These are phyloP conservation scores for Amorpha juglandis DNA, from an alignment of 2,888 invertebrate genomes.

Conservation along the genomic window DNA sequence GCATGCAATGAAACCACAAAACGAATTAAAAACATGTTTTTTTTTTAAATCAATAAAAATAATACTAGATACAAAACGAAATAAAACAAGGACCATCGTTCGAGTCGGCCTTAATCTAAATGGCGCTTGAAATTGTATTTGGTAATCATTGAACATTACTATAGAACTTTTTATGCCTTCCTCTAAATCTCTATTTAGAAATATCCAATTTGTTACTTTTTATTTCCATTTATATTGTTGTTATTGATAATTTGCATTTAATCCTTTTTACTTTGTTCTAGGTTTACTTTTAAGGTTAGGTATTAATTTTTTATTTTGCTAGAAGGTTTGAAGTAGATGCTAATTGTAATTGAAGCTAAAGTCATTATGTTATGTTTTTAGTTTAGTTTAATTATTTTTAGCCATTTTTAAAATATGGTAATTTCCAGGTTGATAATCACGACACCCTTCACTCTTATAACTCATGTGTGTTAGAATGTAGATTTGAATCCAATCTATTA, in stretches of 20 bases:
- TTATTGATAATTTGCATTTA: constrained; percentile 15
- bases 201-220: too few species aligned
- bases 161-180: too few species aligned
- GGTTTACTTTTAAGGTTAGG: constrained; percentile 75
- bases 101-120: too few species aligned
- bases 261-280: constrained; percentile 68
- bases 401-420: background rate
- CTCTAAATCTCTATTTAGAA: too few species aligned
- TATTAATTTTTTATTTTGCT: constrained; percentile 27
- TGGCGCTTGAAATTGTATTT: too few species aligned
- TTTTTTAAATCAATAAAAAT: too few species aligned
- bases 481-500: background rate
- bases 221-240: constrained; percentile 29
- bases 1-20: too few species aligned
- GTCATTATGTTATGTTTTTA: background rate
- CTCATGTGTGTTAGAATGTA: constrained; percentile 8
- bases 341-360: background rate
- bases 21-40: too few species aligned
- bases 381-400: background rate
- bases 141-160: too few species aligned
- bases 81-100: too few species aligned
- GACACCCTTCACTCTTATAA: background rate
- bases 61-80: too few species aligned
- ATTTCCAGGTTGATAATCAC: background rate
- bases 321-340: constrained; percentile 9